Base-by-base conservation (phyloP, 2,113 vertebrate genomes). In the Protobothrops flavoviridis region DNA sequence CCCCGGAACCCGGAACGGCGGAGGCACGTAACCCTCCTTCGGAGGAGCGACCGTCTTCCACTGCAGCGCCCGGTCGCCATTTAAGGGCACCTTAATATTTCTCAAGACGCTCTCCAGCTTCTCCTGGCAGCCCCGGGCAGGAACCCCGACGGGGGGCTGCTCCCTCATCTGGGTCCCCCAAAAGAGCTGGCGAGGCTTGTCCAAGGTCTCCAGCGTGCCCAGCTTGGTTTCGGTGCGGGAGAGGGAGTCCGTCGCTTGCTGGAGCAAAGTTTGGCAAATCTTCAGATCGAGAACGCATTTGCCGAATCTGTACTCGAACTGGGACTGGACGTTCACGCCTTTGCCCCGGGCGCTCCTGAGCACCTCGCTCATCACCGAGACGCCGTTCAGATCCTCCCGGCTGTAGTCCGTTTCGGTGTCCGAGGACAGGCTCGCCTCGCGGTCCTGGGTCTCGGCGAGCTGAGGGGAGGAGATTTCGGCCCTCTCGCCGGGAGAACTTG, bases 201-300 rank as follows among this genome's bases (percentile, higher is more conserved):
- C 88, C 8, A 10, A 0, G 2, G 33, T 81, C 59, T 96, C 90
- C 21, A 94, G 29, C 6, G 61, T 24, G 10, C 91, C 92, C n/a
- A 97, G 74, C 0, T 96, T 92, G 61, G 95, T 87, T 90, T 96
- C 61, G 3, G 50, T 88, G 56, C 85, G 95, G 90, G 26, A 15
- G 88, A 97, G 89, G 59, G 91, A 85, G 6, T 92, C 93, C 0
- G 43, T 59, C 21, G 93, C 94, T 90, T 98, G 94, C 21, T 95
- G 97, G 91, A 97, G 9, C 91, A 97, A 24, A 0, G 93, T 96
- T 15, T 90, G 55, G 1, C 94, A 50, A 7, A 98, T 97, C 89
- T 96, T 97, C 1, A 98, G 20, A 50, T 98, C 85, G 7, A 97
- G 96, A 48, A 96, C 95, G 4, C 96, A 97, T 7, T 95, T 97